Evolutionary conservation across 37 sponge, comb jelly and placozoan genomes (phyloP).

Genomic region (Haliclona indistincta): DNA sequence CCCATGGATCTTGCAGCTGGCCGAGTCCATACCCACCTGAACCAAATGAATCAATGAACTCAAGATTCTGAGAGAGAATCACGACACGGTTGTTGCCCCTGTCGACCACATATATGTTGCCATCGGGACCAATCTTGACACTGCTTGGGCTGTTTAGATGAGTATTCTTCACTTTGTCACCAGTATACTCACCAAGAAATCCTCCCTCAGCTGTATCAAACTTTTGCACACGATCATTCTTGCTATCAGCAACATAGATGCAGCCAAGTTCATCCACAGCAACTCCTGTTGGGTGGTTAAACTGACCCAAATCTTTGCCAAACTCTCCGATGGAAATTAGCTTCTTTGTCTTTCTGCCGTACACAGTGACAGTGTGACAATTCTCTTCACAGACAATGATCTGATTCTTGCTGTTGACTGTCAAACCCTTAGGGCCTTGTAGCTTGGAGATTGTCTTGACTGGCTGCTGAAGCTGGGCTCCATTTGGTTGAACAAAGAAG

Average conservation of each 20-base stretch:
- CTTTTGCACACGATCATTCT: slow-evolving; percentile 59
- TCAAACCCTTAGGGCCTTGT: slow-evolving; percentile 34
- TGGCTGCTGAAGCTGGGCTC: slow-evolving; percentile 47
- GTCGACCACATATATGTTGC: slow-evolving; percentile 46
- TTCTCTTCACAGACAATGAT: slow-evolving; percentile 46
- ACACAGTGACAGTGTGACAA: slow-evolving; percentile 36
- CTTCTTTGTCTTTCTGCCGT: slow-evolving; percentile 33
- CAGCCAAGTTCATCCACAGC: slow-evolving; percentile 28
- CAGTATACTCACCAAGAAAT: slow-evolving; percentile 19
- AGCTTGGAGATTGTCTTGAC: slow-evolving; percentile 46
- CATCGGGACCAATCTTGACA: slow-evolving; percentile 30
- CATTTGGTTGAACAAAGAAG: slow-evolving; percentile 40
- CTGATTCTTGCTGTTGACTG: slow-evolving; percentile 47
- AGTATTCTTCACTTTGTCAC: slow-evolving; percentile 16
- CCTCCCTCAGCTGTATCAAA: slow-evolving; percentile 31
- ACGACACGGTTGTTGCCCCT: slow-evolving; percentile 53
- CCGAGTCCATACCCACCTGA: slow-evolving; percentile 5
- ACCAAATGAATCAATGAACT: slow-evolving; percentile 24
- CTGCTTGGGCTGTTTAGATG: slow-evolving; percentile 34
- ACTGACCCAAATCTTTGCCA: slow-evolving; percentile 27
- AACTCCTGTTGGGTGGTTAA: slow-evolving; percentile 51
- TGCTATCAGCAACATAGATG: slow-evolving; percentile 64
- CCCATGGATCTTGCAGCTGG: slow-evolving; percentile 49
- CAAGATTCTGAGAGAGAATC: slow-evolving; percentile 19
- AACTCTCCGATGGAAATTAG: slow-evolving; percentile 27